Base-by-base conservation (phyloP, 2,888 invertebrate genomes). In the Mesopsocus fuscifrons region DNA sequence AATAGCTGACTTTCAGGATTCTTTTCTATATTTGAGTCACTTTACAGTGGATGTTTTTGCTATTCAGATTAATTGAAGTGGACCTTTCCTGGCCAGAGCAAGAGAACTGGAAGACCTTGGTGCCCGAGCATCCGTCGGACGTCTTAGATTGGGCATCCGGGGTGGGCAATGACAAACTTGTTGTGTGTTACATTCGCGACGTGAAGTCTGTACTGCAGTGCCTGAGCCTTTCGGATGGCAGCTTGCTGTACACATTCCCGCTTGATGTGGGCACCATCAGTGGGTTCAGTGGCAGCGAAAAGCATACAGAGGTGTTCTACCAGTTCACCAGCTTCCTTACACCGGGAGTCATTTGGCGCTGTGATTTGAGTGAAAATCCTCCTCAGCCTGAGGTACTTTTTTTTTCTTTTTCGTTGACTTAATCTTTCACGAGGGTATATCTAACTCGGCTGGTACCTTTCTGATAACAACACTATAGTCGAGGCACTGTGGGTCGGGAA, bases 311-410 rank as follows among this genome's bases (percentile, higher is more conserved):
- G 67, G 78, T 95, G 55, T 97, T 95, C 65, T 94, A 84, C 62
- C 77, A 81, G 55, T 94, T 95, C 62, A 80, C 81, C 49, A 95
- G 95, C 0, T 97, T 95, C 66, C 69, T 95, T 41, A 80, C 83
- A 42, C 95, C 97, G 18, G 77, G 77, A 49, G 69, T 77, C 50
- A 89, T 94, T 54, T 95, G 85, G 62, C 77, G 73, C 50, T 81
- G 83, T 48, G 85, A 94, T 62, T 74, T 95, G 52, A 70, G 68
- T 1, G 67, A 70, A 44, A 59, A 68, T 9, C 68, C 73, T 1
- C 65, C 72, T 31, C 66, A 68, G 46, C 76, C 81, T 34, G 71
- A 71, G 53, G 71, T 79, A 52, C 59, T 57, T 55, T 41, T 31
- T 38, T 3, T 26, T 26, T n/a, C n/a, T n/a, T n/a, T n/a, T n/a